Conservation (phyloP, 2,113 vertebrate genomes). For the Grammomys dolichurus region DNA sequence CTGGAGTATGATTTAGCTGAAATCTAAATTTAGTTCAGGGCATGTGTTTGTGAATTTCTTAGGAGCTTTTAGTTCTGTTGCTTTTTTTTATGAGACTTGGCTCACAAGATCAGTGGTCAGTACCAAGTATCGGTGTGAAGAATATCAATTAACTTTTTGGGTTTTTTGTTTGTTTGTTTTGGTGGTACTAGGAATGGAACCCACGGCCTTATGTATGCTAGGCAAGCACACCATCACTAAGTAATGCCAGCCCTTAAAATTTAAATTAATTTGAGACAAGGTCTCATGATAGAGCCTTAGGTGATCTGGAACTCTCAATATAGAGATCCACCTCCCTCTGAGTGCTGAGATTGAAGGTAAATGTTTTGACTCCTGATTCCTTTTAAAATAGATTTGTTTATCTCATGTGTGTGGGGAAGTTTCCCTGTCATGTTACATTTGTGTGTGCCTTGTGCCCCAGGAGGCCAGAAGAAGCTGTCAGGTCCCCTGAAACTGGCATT, state of each 20-base stretch:
- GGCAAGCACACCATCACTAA: not conserved
- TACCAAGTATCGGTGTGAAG: slow-evolving; percentile 23
- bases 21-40: slow-evolving; percentile 65
- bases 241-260: not conserved
- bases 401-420: not conserved
- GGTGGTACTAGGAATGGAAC: not conserved
- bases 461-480: not conserved
- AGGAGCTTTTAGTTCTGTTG: slow-evolving; percentile 40
- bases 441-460: not conserved
- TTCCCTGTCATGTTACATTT: not conserved
- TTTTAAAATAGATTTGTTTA: not conserved
- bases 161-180: not conserved
- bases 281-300: not conserved
- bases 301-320: not conserved
- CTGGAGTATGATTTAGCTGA: slow-evolving; percentile 36
- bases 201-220: not conserved
- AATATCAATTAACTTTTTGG: slow-evolving; percentile 38
- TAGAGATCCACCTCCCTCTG: not conserved
- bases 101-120: slow-evolving; percentile 37
- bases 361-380: not conserved
- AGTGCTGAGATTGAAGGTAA: not conserved
- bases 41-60: slow-evolving; percentile 55
- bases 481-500: not conserved
- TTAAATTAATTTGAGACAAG: not conserved
- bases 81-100: slow-evolving; percentile 57